A percentile compares a stretch with the other conserved stretches of the same genome.
Evolutionary conservation across 2,888 invertebrate species (phyloP).

Genomic region (Spisula solida): DNA sequence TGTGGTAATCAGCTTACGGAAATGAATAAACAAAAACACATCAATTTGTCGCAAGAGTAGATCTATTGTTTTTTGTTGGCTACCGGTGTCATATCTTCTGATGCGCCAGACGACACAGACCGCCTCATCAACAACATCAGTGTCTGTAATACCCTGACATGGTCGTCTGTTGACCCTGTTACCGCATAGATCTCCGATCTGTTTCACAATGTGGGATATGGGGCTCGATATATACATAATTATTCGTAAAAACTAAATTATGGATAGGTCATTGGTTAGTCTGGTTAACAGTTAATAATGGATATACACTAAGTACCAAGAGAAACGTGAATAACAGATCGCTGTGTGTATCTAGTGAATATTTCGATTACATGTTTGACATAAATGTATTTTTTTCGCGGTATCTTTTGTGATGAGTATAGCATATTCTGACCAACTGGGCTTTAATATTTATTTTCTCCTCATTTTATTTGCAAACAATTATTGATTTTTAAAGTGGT

Average conservation of each 20-base stretch:
- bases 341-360: too few species aligned
- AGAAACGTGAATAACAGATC: too few species aligned
- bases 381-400: too few species aligned
- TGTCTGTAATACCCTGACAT: neutral
- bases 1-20: neutral
- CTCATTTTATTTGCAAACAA: too few species aligned
- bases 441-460: too few species aligned
- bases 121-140: neutral
- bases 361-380: too few species aligned
- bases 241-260: neutral
- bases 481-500: too few species aligned
- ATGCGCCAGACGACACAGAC: neutral
- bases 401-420: too few species aligned
- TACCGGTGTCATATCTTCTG: neutral
- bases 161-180: neutral
- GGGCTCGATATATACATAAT: neutral
- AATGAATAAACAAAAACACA: neutral
- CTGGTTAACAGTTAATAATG: too few species aligned
- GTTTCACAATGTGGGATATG: neutral
- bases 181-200: neutral
- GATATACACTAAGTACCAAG: too few species aligned
- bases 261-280: neutral
- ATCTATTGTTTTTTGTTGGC: neutral
- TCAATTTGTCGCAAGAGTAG: neutral
- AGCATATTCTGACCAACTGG: too few species aligned